Percentiles rank a stretch among this genome's conserved stretches.
phyloP scores from a whole-genome alignment of 2,888 invertebrate genomes.

The Lucinisca nassula region DNA sequence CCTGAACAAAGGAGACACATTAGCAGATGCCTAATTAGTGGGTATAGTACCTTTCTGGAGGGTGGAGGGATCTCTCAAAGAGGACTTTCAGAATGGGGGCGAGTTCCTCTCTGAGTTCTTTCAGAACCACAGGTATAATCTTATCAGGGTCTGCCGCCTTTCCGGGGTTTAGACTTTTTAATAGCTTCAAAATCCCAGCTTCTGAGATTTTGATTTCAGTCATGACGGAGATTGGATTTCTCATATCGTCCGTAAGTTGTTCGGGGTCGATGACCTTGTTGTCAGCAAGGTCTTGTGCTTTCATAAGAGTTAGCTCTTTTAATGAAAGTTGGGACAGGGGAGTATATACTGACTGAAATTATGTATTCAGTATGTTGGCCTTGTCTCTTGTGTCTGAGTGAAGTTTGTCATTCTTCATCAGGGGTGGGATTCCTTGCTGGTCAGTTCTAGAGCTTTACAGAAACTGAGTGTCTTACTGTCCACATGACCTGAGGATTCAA shows the following conservation, averaged over 20 bases:
- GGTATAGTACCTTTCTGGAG: background rate
- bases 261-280: background rate
- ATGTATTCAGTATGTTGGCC: background rate
- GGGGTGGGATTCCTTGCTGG: background rate
- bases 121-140: background rate
- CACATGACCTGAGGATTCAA: background rate
- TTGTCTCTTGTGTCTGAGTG: background rate
- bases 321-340: background rate
- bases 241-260: background rate
- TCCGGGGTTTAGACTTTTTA: too few relatives aligned
- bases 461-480: background rate
- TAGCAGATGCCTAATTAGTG: constrained; percentile 20
- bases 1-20: constrained; percentile 25
- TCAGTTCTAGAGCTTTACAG: background rate
- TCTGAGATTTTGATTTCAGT: background rate
- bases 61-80: background rate
- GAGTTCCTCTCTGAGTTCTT: background rate
- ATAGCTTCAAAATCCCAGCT: background rate
- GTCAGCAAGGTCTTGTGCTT: background rate
- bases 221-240: background rate
- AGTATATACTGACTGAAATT: background rate
- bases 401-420: background rate
- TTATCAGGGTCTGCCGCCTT: background rate
- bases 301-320: background rate
- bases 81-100: background rate